Evolutionary conservation across 2,113 vertebrate genomes (phyloP).

Genomic region (Pagrus major): DNA sequence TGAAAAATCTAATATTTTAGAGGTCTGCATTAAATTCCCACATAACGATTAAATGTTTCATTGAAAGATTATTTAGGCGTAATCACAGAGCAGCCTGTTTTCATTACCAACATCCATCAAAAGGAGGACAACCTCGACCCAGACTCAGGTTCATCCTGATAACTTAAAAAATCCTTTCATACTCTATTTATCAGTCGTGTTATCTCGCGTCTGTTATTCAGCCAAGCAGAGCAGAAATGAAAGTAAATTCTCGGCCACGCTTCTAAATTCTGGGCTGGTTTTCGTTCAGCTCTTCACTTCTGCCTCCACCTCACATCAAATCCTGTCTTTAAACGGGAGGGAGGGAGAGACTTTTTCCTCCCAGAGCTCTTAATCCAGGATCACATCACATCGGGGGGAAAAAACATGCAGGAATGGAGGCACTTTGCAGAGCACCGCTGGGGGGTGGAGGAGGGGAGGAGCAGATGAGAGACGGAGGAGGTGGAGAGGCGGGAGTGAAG

Average conservation of each 20-base stretch:
- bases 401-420: slow-evolving; percentile 62
- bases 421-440: slow-evolving; percentile 54
- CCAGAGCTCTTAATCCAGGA: slow-evolving; percentile 86
- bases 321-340: slow-evolving; percentile 64
- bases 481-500: slow-evolving; percentile 37
- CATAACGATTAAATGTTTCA: slow-evolving; percentile 19
- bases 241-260: slow-evolving; percentile 10
- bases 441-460: slow-evolving; percentile 44
- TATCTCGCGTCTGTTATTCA: slow-evolving; percentile 18
- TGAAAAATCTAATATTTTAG: neutral
- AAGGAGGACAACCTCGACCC: slow-evolving; percentile 45
- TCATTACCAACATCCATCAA: slow-evolving; percentile 52
- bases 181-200: slow-evolving; percentile 16
- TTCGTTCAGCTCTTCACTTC: slow-evolving; percentile 28
- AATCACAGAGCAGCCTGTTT: slow-evolving; percentile 30
- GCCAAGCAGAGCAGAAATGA: slow-evolving; percentile 34
- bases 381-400: slow-evolving; percentile 65
- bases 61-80: slow-evolving; percentile 4
- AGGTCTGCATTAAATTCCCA: neutral
- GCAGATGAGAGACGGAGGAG: slow-evolving; percentile 44
- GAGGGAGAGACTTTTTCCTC: slow-evolving; percentile 75
- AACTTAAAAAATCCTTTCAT: slow-evolving; percentile 31
- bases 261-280: slow-evolving; percentile 41
- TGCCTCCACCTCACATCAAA: slow-evolving; percentile 58
- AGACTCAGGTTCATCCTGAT: slow-evolving; percentile 16